phyloP scores from a whole-genome alignment of 2,888 invertebrate species.

The Prosapia bicincta region DNA sequence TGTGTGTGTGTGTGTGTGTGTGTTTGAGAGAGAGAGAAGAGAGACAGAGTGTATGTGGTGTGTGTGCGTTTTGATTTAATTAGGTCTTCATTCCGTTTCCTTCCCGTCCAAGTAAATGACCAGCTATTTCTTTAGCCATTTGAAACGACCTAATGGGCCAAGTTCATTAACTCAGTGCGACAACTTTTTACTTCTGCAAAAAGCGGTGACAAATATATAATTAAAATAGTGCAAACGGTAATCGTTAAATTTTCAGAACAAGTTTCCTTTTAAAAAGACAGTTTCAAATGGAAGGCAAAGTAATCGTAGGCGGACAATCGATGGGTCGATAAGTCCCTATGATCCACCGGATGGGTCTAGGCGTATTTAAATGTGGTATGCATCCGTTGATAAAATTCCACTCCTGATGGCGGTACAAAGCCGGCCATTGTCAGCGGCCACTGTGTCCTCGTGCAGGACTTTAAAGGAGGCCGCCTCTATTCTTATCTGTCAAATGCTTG shows the following conservation, averaged over 20 bases:
- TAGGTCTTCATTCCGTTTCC: too few relatives aligned
- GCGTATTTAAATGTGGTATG: not conserved
- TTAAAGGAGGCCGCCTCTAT: not conserved
- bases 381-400: not conserved
- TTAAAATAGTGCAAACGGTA: not conserved
- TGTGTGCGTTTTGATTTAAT: too few relatives aligned
- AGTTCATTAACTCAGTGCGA: not conserved
- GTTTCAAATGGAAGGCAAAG: not conserved
- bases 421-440: not conserved
- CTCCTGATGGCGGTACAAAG: not conserved
- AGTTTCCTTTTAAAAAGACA: not conserved
- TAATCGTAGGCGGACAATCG: not conserved
- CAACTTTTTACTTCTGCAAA: not conserved
- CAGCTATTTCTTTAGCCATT: too few relatives aligned
- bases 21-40: too few relatives aligned
- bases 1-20: too few relatives aligned
- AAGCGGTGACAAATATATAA: not conserved
- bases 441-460: not conserved
- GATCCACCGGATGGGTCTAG: too few relatives aligned
- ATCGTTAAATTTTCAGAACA: not conserved
- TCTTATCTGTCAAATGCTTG: not conserved
- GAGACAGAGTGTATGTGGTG: too few relatives aligned
- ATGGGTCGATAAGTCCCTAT: too few relatives aligned
- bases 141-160: too few relatives aligned
- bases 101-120: too few relatives aligned